Base-by-base conservation (phyloP, 2,797 vertebrate species). In the Acrossocheilus wenchowensis region DNA sequence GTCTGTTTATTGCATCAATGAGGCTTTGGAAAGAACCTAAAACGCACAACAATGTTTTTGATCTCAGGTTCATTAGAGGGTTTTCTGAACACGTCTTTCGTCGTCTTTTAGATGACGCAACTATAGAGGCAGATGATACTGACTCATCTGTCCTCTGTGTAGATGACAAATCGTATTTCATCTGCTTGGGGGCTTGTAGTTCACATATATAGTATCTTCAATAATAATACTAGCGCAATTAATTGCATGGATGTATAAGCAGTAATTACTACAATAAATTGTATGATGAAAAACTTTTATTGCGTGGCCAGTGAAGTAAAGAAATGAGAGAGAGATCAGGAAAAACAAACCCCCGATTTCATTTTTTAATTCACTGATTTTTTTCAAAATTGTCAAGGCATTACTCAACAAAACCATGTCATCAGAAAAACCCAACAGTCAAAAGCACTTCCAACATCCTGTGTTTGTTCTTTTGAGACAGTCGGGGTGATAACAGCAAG, bases 361-460 rank as follows among this genome's bases (percentile, higher is more conserved):
- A 60, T 78, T 54, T 75, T 80, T 15, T 9, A 23, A 50, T n/a
- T 69, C 30, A 81, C 7, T 23, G 19, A 52, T 54, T 82, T 82
- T 34, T 69, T 71, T 54, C 19, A 17, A 54, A 52, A 17, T 34
- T 3, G 52, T 54, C 80, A 82, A 64, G 36, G 8, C 8, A 48
- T 75, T 5, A 74, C 39, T 62, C 41, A 64, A 64, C 26, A 64
- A 83, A 66, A 48, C 34, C 41, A 26, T 2, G 15, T 48, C 72
- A 83, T 64, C 21, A 19, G 19, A 50, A 26, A 66, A 64, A 64
- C 7, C 23, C 30, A 54, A 39, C 74, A 10, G 36, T 41, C 10
- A 0, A 77, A 78, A 78, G 15, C 23, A 30, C 9, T 39, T 52
- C 9, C 23, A 68, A 41, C 60, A 39, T 34, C 21, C 41, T 48